Conservation (phyloP, 2,113 vertebrate genomes). For the Sinosuthora webbiana region DNA sequence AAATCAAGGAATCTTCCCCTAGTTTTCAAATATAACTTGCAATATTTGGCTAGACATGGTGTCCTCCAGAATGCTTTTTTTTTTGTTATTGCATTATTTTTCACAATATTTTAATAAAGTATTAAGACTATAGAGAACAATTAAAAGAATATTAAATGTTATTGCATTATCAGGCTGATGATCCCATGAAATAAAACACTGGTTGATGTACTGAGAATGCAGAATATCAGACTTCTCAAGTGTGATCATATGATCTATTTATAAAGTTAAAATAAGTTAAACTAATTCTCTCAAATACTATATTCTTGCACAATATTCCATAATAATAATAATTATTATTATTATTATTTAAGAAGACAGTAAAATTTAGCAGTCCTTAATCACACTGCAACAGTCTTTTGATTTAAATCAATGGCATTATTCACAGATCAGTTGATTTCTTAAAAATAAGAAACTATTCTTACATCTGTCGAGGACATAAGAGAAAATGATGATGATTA, state of each 20-base stretch:
- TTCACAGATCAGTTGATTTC: conserved; percentile 14
- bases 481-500: neutral
- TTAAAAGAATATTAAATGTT: neutral
- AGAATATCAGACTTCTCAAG: neutral
- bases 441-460: neutral
- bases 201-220: neutral
- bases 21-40: neutral
- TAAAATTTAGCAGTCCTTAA: neutral
- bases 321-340: neutral
- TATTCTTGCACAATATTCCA: neutral
- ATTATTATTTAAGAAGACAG: neutral
- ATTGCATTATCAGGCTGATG: neutral
- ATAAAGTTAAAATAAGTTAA: neutral
- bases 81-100: neutral
- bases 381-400: neutral
- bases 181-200: neutral
- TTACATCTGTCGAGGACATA: neutral
- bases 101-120: neutral
- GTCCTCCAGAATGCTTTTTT: neutral
- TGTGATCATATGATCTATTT: neutral
- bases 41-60: neutral
- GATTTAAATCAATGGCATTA: conserved; percentile 1
- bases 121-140: neutral
- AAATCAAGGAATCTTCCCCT: neutral
- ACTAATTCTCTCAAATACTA: neutral